Evolutionary conservation across 2,888 invertebrate genomes (phyloP).

Genomic region (Tetragnatha montana): DNA sequence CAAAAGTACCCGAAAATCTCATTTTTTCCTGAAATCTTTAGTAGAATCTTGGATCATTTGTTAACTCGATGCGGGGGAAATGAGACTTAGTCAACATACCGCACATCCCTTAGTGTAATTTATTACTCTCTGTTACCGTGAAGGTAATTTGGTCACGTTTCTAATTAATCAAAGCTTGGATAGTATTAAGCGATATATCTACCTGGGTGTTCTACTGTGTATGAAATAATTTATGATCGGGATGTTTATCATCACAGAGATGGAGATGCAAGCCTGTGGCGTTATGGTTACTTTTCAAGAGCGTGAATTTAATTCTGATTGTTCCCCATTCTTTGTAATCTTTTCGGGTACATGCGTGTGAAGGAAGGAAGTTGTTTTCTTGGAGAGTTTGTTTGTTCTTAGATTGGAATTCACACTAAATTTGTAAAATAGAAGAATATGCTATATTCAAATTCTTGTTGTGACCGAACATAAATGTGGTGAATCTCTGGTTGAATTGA

Average conservation of each 20-base stretch:
- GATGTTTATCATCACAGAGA: neutral
- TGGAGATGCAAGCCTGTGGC: neutral
- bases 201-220: conserved; percentile 9
- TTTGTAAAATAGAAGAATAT: too few species aligned
- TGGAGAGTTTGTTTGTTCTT: too few species aligned
- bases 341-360: too few species aligned
- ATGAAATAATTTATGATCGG: neutral
- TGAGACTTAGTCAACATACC: conserved; percentile 8
- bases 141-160: conserved; percentile 35
- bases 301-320: neutral
- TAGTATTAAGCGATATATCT: neutral
- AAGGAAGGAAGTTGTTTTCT: too few species aligned
- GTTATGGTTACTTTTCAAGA: neutral
- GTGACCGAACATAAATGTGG: too few species aligned
- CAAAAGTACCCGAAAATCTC: too few species aligned
- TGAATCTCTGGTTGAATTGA: too few species aligned
- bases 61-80: neutral
- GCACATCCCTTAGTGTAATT: conserved; percentile 6
- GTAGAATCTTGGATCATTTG: neutral
- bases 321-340: too few species aligned
- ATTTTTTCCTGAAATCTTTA: neutral
- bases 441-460: too few species aligned
- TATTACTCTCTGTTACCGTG: neutral
- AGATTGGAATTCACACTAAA: too few species aligned
- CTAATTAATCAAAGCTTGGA: neutral